phyloP scores from a whole-genome alignment of 2,113 vertebrate genomes.

The Crotalus horridus region DNA sequence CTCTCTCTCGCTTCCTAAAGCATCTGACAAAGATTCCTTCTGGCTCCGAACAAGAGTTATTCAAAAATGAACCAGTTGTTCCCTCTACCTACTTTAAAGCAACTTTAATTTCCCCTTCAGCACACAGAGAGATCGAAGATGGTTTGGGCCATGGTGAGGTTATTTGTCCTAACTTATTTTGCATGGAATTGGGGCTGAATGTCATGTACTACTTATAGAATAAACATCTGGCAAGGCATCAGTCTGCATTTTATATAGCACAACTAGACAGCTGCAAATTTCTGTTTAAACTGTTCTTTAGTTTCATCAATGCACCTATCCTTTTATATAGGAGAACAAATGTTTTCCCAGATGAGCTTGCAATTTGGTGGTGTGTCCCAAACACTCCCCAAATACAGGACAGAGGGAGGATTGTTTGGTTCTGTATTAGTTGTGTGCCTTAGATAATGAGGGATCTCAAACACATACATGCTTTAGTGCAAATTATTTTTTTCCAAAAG shows the following conservation, averaged over 20 bases:
- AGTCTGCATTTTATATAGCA: background rate
- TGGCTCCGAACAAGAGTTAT: constrained; percentile 29
- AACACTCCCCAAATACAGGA: too few species aligned
- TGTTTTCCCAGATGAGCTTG: background rate
- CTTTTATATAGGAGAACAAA: background rate
- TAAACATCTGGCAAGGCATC: background rate
- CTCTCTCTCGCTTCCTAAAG: constrained; percentile 4
- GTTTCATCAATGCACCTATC: background rate
- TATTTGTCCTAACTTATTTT: background rate
- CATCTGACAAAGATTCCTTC: constrained; percentile 19
- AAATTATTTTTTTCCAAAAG: too few species aligned
- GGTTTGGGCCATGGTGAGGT: too few species aligned
- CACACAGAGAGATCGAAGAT: background rate
- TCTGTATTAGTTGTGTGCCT: too few species aligned
- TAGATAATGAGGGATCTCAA: too few species aligned
- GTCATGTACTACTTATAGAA: background rate
- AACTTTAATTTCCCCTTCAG: constrained; percentile 3
- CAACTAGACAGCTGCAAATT: background rate
- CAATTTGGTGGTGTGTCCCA: background rate
- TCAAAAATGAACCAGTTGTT: constrained; percentile 25
- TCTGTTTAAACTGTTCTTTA: background rate
- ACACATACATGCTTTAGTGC: too few species aligned
- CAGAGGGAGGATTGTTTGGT: too few species aligned
- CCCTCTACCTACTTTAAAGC: constrained; percentile 15
- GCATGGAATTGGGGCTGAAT: background rate